Evolutionary conservation across 2,888 invertebrate genomes (phyloP).

Genomic region (Argyresthia albistria): DNA sequence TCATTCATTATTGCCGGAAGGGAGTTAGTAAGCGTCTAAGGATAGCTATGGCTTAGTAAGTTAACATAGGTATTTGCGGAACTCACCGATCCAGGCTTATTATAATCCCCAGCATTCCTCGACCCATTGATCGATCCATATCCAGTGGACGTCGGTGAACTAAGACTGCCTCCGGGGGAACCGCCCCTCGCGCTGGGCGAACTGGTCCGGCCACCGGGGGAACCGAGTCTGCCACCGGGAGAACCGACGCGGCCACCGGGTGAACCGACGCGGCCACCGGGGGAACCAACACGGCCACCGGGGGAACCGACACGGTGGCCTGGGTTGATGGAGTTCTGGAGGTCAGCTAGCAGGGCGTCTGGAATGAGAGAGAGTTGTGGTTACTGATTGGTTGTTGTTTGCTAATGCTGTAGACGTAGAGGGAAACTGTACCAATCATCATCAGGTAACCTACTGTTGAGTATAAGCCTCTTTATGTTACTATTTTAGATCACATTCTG

Average conservation of each 20-base stretch:
- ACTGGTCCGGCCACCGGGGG: conserved; percentile 33
- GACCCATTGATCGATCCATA: conserved; percentile 87
- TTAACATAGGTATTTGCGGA: conserved; percentile 1
- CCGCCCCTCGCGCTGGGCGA: conserved; percentile 40
- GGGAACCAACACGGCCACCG: conserved; percentile 63
- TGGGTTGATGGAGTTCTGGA: conserved; percentile 90
- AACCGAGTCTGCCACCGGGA: conserved; percentile 68
- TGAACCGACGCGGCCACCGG: conserved; percentile 39
- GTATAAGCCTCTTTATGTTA: too few relatives aligned
- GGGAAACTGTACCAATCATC: too few relatives aligned
- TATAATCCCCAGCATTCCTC: conserved; percentile 63
- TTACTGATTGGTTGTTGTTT: not conserved
- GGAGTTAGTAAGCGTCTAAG: too few relatives aligned
- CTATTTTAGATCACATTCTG: too few relatives aligned
- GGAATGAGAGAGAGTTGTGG: conserved; percentile 38
- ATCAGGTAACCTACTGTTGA: too few relatives aligned
- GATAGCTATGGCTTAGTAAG: too few relatives aligned
- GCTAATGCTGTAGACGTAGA: too few relatives aligned
- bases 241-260: conserved; percentile 42
- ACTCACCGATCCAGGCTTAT: conserved; percentile 77
- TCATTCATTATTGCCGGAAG: too few relatives aligned
- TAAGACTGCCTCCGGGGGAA: conserved; percentile 59
- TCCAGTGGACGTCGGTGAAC: conserved; percentile 72
- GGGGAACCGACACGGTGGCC: conserved; percentile 72
- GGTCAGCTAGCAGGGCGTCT: conserved; percentile 96